Evolutionary conservation across 2,888 invertebrate species (phyloP).

Genomic region (Alitta virens): DNA sequence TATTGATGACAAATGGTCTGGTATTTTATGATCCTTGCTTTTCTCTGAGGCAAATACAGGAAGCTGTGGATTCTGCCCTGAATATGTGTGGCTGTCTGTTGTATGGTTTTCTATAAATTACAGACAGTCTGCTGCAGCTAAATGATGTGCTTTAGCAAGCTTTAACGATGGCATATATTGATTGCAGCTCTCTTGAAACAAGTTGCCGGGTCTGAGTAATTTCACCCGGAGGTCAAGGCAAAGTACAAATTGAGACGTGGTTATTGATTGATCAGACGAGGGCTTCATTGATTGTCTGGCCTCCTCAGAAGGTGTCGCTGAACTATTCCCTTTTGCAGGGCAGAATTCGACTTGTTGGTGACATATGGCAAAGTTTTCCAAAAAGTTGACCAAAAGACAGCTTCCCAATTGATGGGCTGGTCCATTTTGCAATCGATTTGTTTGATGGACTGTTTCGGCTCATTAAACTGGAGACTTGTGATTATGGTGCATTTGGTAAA

Average conservation of each 20-base stretch:
- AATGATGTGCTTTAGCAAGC: conserved; percentile 9
- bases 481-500: too few relatives aligned
- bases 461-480: too few relatives aligned
- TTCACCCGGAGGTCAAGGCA: conserved; percentile 15
- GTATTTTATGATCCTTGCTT: conserved; percentile 7
- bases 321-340: too few relatives aligned
- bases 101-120: conserved; percentile 12
- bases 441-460: too few relatives aligned
- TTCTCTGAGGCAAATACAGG: conserved; percentile 10
- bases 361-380: too few relatives aligned
- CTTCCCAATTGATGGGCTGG: too few relatives aligned
- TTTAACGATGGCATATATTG: conserved; percentile 14
- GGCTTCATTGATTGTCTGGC: conserved; percentile 5
- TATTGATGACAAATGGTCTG: conserved; percentile 13
- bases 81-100: conserved; percentile 12
- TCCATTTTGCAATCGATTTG: too few relatives aligned
- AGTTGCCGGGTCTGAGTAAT: too few relatives aligned
- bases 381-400: too few relatives aligned
- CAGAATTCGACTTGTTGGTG: too few relatives aligned
- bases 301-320: not conserved
- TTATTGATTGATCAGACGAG: conserved; percentile 16
- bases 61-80: conserved; percentile 13
- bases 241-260: conserved; percentile 31
- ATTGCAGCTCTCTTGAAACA: conserved; percentile 4
- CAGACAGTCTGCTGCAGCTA: conserved; percentile 7